These are phyloP conservation scores for Aurelia sp. DNA, from an alignment of 30 jellyfish, hydroid and myxozoan species.

Conservation along the genomic window DNA sequence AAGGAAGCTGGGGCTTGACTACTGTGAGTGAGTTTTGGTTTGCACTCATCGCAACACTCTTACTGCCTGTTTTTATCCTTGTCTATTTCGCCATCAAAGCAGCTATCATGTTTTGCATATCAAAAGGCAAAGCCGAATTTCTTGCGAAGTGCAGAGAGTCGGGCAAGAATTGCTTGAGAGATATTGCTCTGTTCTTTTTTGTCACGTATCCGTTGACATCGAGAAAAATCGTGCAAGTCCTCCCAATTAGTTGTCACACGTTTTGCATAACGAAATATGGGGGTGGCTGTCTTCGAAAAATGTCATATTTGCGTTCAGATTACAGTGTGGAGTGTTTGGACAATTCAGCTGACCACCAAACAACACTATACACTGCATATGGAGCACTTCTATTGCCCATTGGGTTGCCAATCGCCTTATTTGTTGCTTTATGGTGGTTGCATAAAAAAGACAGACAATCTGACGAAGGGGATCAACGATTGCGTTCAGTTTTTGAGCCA, in stretches of 20 bases:
- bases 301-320: constrained; percentile 49
- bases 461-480: neutral
- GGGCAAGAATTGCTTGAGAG: constrained; percentile 21
- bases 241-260: constrained; percentile 43
- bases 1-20: neutral
- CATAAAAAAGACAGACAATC: neutral
- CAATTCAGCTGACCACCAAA: neutral
- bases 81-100: neutral
- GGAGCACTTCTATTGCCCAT: constrained; percentile 29
- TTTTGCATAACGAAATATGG: constrained; percentile 25
- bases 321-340: constrained; percentile 39
- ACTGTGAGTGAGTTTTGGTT: constrained; percentile 26
- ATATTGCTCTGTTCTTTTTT: constrained; percentile 27
- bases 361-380: constrained; percentile 26
- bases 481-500: neutral
- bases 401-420: constrained; percentile 43
- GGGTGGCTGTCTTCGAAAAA: constrained; percentile 7
- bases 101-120: neutral
- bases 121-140: neutral
- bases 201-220: constrained; percentile 48
- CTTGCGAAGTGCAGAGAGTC: neutral
- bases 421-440: neutral
- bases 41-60: neutral
- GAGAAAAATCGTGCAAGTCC: constrained; percentile 21
- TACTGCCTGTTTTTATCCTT: neutral